A percentile compares a stretch with the other conserved stretches of the same genome.
Conservation (phyloP, 2,797 vertebrate genomes). For the Paedocypris micromegethes region DNA sequence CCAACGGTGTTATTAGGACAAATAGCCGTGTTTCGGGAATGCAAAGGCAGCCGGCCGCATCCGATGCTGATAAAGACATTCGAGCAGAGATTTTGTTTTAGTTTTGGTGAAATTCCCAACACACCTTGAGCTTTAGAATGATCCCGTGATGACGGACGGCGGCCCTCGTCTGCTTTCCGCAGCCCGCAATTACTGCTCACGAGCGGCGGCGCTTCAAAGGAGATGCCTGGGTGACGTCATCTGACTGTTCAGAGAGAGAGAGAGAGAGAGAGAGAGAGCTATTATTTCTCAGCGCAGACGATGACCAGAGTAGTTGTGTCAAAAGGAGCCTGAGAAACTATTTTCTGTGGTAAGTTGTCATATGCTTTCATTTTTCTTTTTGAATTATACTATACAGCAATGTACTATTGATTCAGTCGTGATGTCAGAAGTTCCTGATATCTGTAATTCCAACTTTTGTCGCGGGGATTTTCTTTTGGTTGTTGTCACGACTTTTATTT, state of each 20-base stretch:
- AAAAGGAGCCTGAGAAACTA: constrained; percentile 15
- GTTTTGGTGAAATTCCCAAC: constrained; percentile 23
- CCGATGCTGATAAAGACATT: too few species aligned
- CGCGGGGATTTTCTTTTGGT: too few species aligned
- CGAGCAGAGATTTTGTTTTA: background rate
- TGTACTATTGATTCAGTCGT: too few species aligned
- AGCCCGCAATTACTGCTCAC: constrained; percentile 31
- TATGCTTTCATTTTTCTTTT: background rate
- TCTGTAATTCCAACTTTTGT: too few species aligned
- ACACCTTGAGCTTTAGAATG: constrained; percentile 25
- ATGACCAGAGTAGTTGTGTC: constrained; percentile 22
- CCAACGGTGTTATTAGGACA: constrained; percentile 23
- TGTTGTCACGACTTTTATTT: too few species aligned
- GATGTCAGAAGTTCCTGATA: too few species aligned
- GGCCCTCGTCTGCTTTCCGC: constrained; percentile 14
- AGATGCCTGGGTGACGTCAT: constrained; percentile 62
- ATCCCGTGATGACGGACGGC: constrained; percentile 26
- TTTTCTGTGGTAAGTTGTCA: constrained; percentile 27
- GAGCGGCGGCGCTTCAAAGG: constrained; percentile 45
- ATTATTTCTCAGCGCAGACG: constrained; percentile 23
- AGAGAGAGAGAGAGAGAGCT: constrained; percentile 22
- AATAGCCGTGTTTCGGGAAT: background rate
- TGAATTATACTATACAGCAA: background rate
- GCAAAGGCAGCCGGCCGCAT: too few species aligned
- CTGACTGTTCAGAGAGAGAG: constrained; percentile 23